Base-by-base conservation (phyloP, 1,140 invertebrate species). In the Cyrtorhinus lividipennis region DNA sequence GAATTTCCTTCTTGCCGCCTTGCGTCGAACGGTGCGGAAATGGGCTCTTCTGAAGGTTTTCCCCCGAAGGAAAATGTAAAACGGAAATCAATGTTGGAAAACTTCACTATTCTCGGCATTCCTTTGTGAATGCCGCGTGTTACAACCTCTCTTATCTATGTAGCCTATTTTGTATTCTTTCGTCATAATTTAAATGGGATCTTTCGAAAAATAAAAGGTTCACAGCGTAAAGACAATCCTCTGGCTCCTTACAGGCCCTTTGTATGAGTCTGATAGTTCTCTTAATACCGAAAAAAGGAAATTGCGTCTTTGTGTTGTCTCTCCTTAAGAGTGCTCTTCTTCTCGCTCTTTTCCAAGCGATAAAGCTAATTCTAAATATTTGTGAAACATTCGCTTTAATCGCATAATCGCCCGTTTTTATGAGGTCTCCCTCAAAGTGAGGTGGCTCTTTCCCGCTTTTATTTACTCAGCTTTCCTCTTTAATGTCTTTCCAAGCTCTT, bases 361-460 rank as follows among this genome's bases (percentile, higher is more conserved):
- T 53, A 22, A 53, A 53, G 20, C 48, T 53, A 53, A 53, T 53
- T 53, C 20, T 53, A 53, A 53, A 53, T 53, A 53, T 53, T 53
- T 53, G 48, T 53, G 48, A 53, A 53, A 53, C 48, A 53, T 53
- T 53, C 48, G 18, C 48, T 53, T 53, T 53, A 53, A 53, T 53
- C 20, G 48, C 48, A 22, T 53, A 53, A 53, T 53, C 48, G 20
- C 10, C 48, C 48, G 10, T 53, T 22, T 53, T 53, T 38, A 38
- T 38, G 30, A 38, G 30, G 30, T 38, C 30, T 15, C 30, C 15
- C 15, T 38, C 15, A 5, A 8, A 5, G 15, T 8, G 15, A 38
- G 30, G 15, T 5, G 30, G 30, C 30, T 38, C 30, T 38, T 38
- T 15, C 30, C 30, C 30, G 30, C 15, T 38, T 38, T 38, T 38